Base-by-base conservation (phyloP, 2,113 vertebrate genomes). In the Aptenodytes forsteri region DNA sequence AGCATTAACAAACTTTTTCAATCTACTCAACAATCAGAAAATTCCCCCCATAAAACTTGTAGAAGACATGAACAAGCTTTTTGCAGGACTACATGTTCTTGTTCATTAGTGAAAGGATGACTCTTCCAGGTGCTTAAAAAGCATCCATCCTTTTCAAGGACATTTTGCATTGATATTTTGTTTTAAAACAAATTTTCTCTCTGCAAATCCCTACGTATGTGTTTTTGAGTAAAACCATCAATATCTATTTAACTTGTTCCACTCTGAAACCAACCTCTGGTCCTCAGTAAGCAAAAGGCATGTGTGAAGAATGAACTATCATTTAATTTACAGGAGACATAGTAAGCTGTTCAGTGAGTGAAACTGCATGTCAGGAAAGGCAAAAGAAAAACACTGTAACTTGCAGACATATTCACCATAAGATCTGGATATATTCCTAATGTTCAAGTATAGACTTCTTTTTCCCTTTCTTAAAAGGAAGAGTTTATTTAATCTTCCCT, bases 371-470 rank as follows among this genome's bases (percentile, higher is more conserved):
- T 42, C 30, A 89, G 19, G 38, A 83, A 90, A 70, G 21, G 16
- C 27, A 70, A 93, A 93, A 83, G 8, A 49, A 85, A 85, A 83
- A 5, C 54, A 49, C 2, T 36, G 32, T 10, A 69, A 72, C 3
- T 36, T 66, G n/a, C 16, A 85, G 34, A 59, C 1, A 59, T 54
- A 81, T 83, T 77, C 22, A 42, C 12, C 10, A 3, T 22, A 59
- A 65, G 11, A 55, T 75, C 42, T 64, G 59, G 90, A 80, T 30
- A 36, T 6, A 44, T n/a, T 46, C 20, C 38, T 67, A n/a, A 65
- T 9, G 14, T 44, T 42, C 27, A 73, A 80, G 2, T 8, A 80
- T 0, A 50, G n/a, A 26, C 17, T 3, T 13, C 9, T 19, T 6
- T 4, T 16, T 4, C 4, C 2, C 46, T 38, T 30, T n/a, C 14